Base-by-base conservation (phyloP, 1,140 invertebrate genomes). In the Brachionus calyciflorus region DNA sequence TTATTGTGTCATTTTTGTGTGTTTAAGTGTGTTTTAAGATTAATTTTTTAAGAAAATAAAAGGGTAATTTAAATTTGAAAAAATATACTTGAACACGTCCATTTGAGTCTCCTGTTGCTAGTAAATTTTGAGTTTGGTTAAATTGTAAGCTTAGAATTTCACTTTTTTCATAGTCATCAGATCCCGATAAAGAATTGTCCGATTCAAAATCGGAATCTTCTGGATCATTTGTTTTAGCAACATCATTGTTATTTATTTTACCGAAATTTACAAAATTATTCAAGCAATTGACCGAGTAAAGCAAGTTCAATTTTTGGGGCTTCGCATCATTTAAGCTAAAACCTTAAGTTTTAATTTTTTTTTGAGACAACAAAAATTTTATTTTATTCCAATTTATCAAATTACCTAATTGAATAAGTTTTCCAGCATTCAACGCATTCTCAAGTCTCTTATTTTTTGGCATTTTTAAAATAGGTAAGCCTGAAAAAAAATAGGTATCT, bases 141-240 rank as follows among this genome's bases (percentile, higher is more conserved):
- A 73, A 73, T 17, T 73, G 46, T 26, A 73, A 21, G 40, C 69
- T 73, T 40, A 73, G 26, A 49, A 73, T 41, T 49, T 73, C 69
- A n/a, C 37, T 9, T 49, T 73, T 73, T 10, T 73, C 69, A 9
- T 73, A 17, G 3, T 51, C 69, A 41, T 65, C 40, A 1, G 69
- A 73, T 5, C 6, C 44, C 3, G 28, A 17, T 10, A 28, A 24
- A n/a, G n/a, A 24, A 3, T 28, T 30, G n/a, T 49, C 69, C 14
- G 69, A 73, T 7, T 73, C 69, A 19, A 24, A 44, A 19, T 30
- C 46, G 3, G 12, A 14, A 57, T 33, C 53, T 4, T n/a, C 10
- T 57, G 6, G 53, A 9, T 46, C 12, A 10, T 57, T 28, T 5
- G 9, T 37, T 37, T 37, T 37, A 3, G 33, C 4, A 37, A 37